Evolutionary conservation across 2,888 invertebrate species (phyloP).

Genomic region (Aspidiotus destructor): DNA sequence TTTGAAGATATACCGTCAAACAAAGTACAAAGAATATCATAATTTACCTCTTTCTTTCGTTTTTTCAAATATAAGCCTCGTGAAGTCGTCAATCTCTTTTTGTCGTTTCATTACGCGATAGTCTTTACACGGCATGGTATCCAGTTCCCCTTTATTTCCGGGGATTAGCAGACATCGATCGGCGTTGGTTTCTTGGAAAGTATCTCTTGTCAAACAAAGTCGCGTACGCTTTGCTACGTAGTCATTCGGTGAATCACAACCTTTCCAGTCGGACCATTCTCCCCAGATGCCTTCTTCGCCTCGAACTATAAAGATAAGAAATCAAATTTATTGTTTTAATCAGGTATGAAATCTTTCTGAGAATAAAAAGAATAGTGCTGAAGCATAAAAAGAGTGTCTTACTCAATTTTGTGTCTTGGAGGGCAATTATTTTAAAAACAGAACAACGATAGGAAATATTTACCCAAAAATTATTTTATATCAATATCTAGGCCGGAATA

Average conservation of each 20-base stretch:
- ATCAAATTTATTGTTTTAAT: too few relatives aligned
- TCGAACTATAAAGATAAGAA: conserved; percentile 34
- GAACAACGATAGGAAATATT: too few relatives aligned
- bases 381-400: too few relatives aligned
- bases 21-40: too few relatives aligned
- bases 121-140: conserved; percentile 34
- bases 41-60: conserved; percentile 5
- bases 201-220: conserved; percentile 34
- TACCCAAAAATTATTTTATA: too few relatives aligned
- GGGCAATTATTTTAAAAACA: too few relatives aligned
- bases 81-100: conserved; percentile 10
- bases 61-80: conserved; percentile 7
- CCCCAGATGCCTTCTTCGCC: conserved; percentile 38
- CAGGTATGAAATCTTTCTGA: too few relatives aligned
- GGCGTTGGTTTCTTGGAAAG: conserved; percentile 34
- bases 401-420: too few relatives aligned
- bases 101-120: conserved; percentile 20
- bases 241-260: conserved; percentile 35
- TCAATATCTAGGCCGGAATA: too few relatives aligned
- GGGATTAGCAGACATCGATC: conserved; percentile 36
- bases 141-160: conserved; percentile 35
- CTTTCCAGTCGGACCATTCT: conserved; percentile 39
- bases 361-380: too few relatives aligned
- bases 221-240: conserved; percentile 34
- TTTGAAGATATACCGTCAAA: too few relatives aligned